Conservation (phyloP, 1,140 invertebrate genomes). For the Drosophila persimilis region DNA sequence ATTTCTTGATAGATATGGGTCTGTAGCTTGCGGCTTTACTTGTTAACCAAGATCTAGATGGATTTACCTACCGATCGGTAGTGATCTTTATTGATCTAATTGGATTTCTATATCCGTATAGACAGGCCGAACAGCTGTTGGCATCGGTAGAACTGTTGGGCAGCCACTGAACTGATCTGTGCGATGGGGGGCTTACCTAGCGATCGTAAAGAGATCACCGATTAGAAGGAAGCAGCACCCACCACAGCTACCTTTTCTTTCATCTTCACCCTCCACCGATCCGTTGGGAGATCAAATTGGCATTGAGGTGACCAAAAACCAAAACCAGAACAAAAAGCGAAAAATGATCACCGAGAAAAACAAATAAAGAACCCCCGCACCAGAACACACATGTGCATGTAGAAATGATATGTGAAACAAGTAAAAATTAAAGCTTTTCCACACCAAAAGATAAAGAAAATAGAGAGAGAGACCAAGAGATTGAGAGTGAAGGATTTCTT, state of each 20-base stretch:
- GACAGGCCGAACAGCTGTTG: slow-evolving; percentile 35
- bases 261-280: slow-evolving; percentile 22
- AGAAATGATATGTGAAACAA: slow-evolving; percentile 64
- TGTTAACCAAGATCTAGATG: slow-evolving; percentile 1
- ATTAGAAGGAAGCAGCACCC: slow-evolving; percentile 26
- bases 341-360: slow-evolving; percentile 75
- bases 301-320: slow-evolving; percentile 74
- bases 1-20: slow-evolving; percentile 26
- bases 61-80: too few species aligned
- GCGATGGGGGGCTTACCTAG: not conserved
- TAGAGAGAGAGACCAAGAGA: slow-evolving; percentile 27
- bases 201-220: slow-evolving; percentile 46
- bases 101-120: not conserved
- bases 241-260: slow-evolving; percentile 8
- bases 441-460: slow-evolving; percentile 26
- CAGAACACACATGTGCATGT: slow-evolving; percentile 22
- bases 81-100: not conserved
- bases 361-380: slow-evolving; percentile 48
- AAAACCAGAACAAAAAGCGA: slow-evolving; percentile 71
- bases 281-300: slow-evolving; percentile 72
- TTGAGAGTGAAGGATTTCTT: slow-evolving; percentile 32
- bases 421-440: slow-evolving; percentile 29
- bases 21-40: not conserved
- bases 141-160: not conserved
- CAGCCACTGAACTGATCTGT: not conserved